Conservation (phyloP, 2,113 vertebrate species). For the Ceyx cyanopectus region DNA sequence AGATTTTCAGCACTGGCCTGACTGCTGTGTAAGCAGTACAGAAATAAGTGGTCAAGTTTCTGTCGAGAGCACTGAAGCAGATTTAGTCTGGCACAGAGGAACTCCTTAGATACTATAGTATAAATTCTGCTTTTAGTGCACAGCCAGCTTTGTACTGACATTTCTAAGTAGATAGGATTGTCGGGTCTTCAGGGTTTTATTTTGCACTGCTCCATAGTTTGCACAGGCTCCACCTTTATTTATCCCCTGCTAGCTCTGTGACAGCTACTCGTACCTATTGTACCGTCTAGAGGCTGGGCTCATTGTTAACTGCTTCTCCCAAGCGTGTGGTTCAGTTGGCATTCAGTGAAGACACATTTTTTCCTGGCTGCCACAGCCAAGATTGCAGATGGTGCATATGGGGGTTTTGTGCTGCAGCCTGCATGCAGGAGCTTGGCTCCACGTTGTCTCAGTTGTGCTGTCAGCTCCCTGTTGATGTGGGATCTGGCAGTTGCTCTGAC, state of each 20-base stretch:
- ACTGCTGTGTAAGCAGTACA: not conserved
- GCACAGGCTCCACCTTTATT: conserved; percentile 30
- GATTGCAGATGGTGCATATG: not conserved
- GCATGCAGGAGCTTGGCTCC: not conserved
- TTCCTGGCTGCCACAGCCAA: not conserved
- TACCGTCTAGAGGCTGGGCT: not conserved
- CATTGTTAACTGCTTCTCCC: not conserved
- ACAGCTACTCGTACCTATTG: not conserved
- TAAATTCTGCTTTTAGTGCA: not conserved
- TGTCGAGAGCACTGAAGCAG: not conserved
- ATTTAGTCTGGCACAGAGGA: not conserved
- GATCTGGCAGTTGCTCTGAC: conserved; percentile 18
- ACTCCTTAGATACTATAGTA: not conserved
- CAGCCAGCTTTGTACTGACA: not conserved
- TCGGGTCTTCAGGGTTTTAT: not conserved
- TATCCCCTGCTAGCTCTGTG: not conserved
- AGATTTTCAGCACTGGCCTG: not conserved
- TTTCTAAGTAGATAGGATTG: not conserved
- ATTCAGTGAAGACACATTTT: not conserved
- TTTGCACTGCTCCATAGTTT: not conserved
- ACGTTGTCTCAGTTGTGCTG: not conserved
- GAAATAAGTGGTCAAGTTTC: not conserved
- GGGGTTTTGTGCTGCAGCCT: not conserved
- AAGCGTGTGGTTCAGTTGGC: not conserved
- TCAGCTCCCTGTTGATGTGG: not conserved